phyloP scores from a whole-genome alignment of 92 coral and sea anemone genomes.

The Desmophyllum pertusum region DNA sequence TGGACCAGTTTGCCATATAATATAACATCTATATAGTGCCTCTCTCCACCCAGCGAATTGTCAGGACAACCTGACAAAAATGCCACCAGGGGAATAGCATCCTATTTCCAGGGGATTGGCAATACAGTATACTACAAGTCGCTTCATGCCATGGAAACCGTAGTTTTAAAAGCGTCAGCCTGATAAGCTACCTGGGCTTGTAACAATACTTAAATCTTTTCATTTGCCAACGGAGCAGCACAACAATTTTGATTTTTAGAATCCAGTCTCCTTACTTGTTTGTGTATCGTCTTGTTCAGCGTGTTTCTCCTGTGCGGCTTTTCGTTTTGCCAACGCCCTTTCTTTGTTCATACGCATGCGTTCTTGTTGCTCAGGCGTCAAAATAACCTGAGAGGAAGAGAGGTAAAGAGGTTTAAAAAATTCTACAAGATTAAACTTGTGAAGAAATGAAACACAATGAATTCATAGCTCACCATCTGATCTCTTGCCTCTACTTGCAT shows the following conservation, averaged over 20 bases:
- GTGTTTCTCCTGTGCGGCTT: conserved; percentile 30
- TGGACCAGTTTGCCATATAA: no score
- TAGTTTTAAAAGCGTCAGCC: no score
- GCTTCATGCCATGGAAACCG: no score
- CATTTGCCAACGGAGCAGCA: neutral
- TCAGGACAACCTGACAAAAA: no score
- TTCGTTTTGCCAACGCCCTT: conserved; percentile 84
- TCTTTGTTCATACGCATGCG: conserved; percentile 85
- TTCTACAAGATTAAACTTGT: neutral
- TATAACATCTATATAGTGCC: no score
- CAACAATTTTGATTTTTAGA: neutral
- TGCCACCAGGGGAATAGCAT: no score
- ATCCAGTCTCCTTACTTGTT: neutral
- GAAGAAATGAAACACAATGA: neutral
- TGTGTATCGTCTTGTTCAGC: neutral
- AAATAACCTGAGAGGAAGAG: conserved; percentile 47
- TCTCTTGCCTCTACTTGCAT: conserved; percentile 15
- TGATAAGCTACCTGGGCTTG: no score
- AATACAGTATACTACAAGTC: no score
- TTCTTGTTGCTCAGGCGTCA: conserved; percentile 91
- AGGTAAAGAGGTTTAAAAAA: neutral
- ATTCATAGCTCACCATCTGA: neutral
- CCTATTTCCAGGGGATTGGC: no score
- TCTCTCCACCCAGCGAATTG: no score
- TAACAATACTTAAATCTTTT: no score